phyloP scores from a whole-genome alignment of 2,888 invertebrate genomes.

The Artemia sinica region DNA sequence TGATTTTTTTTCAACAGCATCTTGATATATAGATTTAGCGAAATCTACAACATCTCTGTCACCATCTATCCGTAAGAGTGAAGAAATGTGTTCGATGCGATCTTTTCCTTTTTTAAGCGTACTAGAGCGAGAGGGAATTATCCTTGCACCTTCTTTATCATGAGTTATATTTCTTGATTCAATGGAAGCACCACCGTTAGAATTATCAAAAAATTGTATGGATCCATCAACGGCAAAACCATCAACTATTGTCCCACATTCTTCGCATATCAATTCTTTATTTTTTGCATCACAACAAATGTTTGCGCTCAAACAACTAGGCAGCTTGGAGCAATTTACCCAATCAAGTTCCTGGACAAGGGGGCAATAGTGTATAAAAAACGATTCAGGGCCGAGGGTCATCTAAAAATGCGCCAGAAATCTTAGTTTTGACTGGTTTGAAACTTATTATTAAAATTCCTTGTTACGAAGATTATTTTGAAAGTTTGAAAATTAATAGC shows the following conservation, averaged over 20 bases:
- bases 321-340: no score
- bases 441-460: no score
- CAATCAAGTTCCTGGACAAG: no score
- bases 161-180: constrained; percentile 3
- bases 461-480: no score
- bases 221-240: neutral
- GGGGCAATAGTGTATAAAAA: no score
- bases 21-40: neutral
- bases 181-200: neutral
- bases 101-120: no score
- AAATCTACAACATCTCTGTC: constrained; percentile 6
- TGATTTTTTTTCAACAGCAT: neutral
- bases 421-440: no score
- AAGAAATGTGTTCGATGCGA: neutral
- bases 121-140: no score
- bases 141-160: neutral
- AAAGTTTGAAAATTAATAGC: no score
- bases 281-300: neutral
- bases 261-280: constrained; percentile 1
- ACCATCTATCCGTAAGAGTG: neutral
- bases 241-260: neutral
- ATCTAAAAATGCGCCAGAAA: no score
- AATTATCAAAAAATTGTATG: neutral
- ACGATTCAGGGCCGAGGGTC: no score
- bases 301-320: neutral